These are phyloP conservation scores for Carassius auratus DNA, from an alignment of 2,113 vertebrate species.

Conservation along the genomic window DNA sequence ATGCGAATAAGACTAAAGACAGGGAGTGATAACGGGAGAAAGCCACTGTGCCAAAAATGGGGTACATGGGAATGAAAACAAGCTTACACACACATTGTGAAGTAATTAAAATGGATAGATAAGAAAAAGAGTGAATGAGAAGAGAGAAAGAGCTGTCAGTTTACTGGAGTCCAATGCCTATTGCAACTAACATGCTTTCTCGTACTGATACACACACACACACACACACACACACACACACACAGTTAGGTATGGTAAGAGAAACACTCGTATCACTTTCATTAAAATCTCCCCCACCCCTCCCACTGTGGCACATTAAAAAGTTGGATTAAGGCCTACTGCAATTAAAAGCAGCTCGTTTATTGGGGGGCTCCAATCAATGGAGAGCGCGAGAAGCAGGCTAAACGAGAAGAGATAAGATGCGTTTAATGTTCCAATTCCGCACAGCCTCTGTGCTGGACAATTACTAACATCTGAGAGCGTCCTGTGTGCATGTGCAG, in stretches of 20 bases:
- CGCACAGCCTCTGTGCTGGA: slow-evolving; percentile 13
- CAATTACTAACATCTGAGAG: slow-evolving; percentile 51
- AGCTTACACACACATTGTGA: slow-evolving; percentile 56
- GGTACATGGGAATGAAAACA: slow-evolving; percentile 55
- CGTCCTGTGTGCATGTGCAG: not conserved
- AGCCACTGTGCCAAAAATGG: slow-evolving; percentile 53
- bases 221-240: slow-evolving; percentile 56
- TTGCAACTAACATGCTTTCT: slow-evolving; percentile 26
- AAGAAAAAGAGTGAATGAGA: slow-evolving; percentile 45
- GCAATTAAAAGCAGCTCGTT: slow-evolving; percentile 57
- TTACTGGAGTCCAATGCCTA: slow-evolving; percentile 36
- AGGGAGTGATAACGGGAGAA: slow-evolving; percentile 50
- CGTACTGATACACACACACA: slow-evolving; percentile 47
- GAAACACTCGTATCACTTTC: slow-evolving; percentile 3
- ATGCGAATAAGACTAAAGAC: slow-evolving; percentile 54
- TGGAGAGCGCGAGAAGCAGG: slow-evolving; percentile 43
- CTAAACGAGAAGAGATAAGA: slow-evolving; percentile 58
- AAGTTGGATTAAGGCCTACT: slow-evolving; percentile 46
- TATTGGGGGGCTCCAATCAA: slow-evolving; percentile 54
- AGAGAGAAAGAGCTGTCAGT: slow-evolving; percentile 39
- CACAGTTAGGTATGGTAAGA: slow-evolving; percentile 28
- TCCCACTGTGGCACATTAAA: slow-evolving; percentile 35
- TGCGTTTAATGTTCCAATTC: slow-evolving; percentile 50
- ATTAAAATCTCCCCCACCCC: slow-evolving; percentile 55
- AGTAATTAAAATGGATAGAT: slow-evolving; percentile 61